Evolutionary conservation across 1,140 invertebrate genomes (phyloP), one percentile per base, ranked within the genome.

Genomic region (Caenorhabditis remanei): DNA sequence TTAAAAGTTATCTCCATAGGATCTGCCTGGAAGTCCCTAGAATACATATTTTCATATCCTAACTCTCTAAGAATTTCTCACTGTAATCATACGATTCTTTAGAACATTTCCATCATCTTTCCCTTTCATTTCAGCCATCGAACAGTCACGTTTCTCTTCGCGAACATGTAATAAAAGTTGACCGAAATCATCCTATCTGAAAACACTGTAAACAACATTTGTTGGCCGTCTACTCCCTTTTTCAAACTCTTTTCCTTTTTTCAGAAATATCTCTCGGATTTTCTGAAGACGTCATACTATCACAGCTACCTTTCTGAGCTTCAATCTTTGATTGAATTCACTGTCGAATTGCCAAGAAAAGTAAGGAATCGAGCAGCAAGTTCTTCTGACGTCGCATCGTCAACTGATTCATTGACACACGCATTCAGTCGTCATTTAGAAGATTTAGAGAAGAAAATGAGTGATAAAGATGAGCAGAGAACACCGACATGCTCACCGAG

Each of bases 361-460:
- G 58, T 61, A 19, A 46, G 83, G 14, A 84, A 61, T 43, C 83
- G 83, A 48, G 43, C 53, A 4, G 40, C 55, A 13, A 84, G 83
- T 61, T 58, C 55, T 13, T 84, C 83, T 8, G 83, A 84, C 43
- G 83, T 84, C n/a, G 55, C 83, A 14, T 84, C 83, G 4, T 84
- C 83, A 5, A 61, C 83, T 8, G 83, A 84, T 8, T 84, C 83
- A 11, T 21, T 84, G 19, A 84, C 83, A 58, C 19, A 58, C n/a
- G 58, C 83, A n/a, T 84, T 84, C 46, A 43, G 43, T 61, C 55
- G 55, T 41, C 83, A 84, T 63, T 63, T 61, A 21, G 58, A 84
- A 61, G 40, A 61, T 21, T 21, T 84, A 0, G 83, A 84, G 83
- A 65, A 65, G 43, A 84, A 84, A 65, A 84, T 63, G 58, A 61